phyloP scores from a whole-genome alignment of 2,797 vertebrate species.

The Poecilia gillii region DNA sequence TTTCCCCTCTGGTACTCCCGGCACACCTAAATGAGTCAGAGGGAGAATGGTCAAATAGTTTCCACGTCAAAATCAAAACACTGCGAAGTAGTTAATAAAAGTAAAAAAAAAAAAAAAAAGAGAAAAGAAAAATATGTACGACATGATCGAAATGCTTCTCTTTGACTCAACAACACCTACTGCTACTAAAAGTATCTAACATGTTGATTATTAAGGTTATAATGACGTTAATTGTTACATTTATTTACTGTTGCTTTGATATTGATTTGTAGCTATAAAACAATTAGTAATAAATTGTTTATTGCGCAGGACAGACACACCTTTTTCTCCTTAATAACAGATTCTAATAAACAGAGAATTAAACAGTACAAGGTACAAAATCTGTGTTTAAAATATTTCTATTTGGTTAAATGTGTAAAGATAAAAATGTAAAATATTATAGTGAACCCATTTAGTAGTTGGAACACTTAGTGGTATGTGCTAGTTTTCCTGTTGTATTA shows the following conservation, averaged over 20 bases:
- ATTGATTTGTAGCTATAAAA: background rate
- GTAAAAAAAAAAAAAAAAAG: background rate
- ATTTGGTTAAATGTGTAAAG: background rate
- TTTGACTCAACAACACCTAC: background rate
- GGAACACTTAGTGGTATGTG: background rate
- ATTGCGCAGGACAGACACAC: background rate
- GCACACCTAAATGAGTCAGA: constrained; percentile 84
- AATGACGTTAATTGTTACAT: background rate
- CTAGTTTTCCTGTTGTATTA: background rate
- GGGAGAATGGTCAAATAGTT: background rate
- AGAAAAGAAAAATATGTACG: background rate
- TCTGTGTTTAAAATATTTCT: background rate
- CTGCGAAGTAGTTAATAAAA: background rate
- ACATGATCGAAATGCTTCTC: background rate
- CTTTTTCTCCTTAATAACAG: background rate
- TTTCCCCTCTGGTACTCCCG: constrained; percentile 98
- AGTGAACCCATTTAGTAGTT: background rate
- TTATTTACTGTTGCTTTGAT: background rate
- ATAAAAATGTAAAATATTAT: background rate
- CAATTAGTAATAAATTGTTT: background rate
- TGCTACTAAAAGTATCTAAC: background rate
- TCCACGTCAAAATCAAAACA: background rate
- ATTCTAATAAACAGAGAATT: background rate
- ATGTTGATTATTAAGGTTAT: background rate
- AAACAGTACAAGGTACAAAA: background rate